Percentiles rank a stretch among this genome's conserved stretches.
Evolutionary conservation across 2,113 vertebrate genomes (phyloP).

Genomic region (Nibea coibor): DNA sequence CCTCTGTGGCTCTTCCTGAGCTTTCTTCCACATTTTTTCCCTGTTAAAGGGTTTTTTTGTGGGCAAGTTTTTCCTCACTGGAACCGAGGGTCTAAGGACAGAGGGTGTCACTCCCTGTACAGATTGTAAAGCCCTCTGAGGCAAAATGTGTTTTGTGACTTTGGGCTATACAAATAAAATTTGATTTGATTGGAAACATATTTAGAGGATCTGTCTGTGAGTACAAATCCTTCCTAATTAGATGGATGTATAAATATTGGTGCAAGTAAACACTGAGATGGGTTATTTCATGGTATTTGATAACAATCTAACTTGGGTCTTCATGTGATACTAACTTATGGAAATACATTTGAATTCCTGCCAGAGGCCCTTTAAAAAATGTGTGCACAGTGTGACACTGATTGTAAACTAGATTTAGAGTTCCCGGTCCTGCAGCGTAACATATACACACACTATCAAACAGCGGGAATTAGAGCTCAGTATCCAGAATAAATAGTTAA

Average conservation of each 20-base stretch:
- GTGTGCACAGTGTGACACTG: not conserved
- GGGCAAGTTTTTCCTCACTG: too few species aligned
- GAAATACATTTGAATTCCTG: not conserved
- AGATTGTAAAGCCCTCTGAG: too few species aligned
- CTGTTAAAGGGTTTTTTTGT: too few species aligned
- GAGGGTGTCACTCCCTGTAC: too few species aligned
- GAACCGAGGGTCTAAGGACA: too few species aligned
- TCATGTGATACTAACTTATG: not conserved
- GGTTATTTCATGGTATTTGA: not conserved
- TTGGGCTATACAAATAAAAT: too few species aligned
- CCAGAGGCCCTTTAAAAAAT: not conserved
- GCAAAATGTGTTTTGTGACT: too few species aligned
- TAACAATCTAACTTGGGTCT: not conserved
- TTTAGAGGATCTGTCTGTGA: not conserved
- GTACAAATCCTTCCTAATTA: not conserved
- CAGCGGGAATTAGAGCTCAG: not conserved
- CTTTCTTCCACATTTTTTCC: too few species aligned
- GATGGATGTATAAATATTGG: not conserved
- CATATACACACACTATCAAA: slow-evolving; percentile 15
- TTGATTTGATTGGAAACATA: not conserved
- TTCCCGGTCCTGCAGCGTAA: not conserved
- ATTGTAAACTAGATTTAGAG: slow-evolving; percentile 1
- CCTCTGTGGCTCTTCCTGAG: too few species aligned
- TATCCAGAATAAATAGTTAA: slow-evolving; percentile 11
- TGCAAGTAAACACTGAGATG: not conserved